Evolutionary conservation across 2,888 invertebrate genomes (phyloP).

Genomic region (Nemurella pictetii): DNA sequence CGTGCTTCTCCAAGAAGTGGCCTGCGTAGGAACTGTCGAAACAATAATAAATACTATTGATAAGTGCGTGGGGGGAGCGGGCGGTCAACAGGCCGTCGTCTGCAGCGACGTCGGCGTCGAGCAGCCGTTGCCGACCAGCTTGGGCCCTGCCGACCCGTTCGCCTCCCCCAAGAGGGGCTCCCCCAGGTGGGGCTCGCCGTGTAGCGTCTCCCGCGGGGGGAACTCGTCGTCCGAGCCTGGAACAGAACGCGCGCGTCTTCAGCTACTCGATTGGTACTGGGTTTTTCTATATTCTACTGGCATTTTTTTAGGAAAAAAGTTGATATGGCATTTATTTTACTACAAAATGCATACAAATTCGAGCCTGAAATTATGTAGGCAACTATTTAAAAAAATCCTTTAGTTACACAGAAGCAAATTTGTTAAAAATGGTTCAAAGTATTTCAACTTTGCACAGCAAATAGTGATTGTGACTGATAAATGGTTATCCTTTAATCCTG

Average conservation of each 20-base stretch:
- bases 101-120: conserved; percentile 41
- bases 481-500: too few species aligned
- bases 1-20: not conserved
- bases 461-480: too few species aligned
- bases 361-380: too few species aligned
- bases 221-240: conserved; percentile 41
- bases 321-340: too few species aligned
- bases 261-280: too few species aligned
- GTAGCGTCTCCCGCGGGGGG: not conserved
- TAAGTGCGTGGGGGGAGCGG: not conserved
- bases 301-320: too few species aligned
- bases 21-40: conserved; percentile 26
- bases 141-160: not conserved
- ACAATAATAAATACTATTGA: conserved; percentile 29
- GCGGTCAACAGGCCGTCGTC: conserved; percentile 46
- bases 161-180: not conserved
- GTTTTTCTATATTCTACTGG: too few species aligned
- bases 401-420: too few species aligned
- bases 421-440: too few species aligned
- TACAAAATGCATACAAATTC: too few species aligned
- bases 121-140: conserved; percentile 45
- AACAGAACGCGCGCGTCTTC: conserved; percentile 40
- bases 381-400: too few species aligned
- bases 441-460: too few species aligned
- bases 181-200: not conserved